Conservation (phyloP, 64 coral and sea anemone species). For the Catalaphyllia jardinei region DNA sequence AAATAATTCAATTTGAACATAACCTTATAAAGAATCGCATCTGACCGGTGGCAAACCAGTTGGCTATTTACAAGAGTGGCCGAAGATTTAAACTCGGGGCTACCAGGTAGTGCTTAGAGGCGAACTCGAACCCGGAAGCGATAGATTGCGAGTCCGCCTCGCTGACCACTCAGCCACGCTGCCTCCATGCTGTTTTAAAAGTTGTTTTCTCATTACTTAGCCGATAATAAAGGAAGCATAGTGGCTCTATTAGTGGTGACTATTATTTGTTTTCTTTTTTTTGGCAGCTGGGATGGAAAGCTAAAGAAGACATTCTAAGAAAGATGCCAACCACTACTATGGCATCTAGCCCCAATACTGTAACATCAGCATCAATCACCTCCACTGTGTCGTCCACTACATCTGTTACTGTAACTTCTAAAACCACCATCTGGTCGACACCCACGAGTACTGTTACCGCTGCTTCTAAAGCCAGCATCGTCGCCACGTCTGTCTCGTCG, state of each 20-base stretch:
- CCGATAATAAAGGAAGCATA: too few species aligned
- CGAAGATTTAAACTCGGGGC: too few species aligned
- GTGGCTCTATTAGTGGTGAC: too few species aligned
- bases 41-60: too few species aligned
- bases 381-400: neutral
- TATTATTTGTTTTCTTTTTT: neutral
- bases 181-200: too few species aligned
- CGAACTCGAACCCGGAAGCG: too few species aligned
- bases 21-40: too few species aligned
- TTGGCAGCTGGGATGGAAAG: constrained; percentile 40
- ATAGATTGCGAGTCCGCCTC: too few species aligned
- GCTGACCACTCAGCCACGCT: neutral
- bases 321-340: constrained; percentile 4
- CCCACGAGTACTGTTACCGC: neutral
- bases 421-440: neutral
- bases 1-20: too few species aligned
- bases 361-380: neutral
- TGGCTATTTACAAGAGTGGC: too few species aligned
- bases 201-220: too few species aligned
- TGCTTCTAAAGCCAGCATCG: neutral
- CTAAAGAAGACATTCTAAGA: constrained; percentile 34
- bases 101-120: too few species aligned
- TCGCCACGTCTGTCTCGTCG: neutral
- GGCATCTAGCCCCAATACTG: neutral
- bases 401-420: neutral